Evolutionary conservation across 2,888 invertebrate species (phyloP), one percentile per base, ranked within the genome.

Genomic region (Macropis europaea): DNA sequence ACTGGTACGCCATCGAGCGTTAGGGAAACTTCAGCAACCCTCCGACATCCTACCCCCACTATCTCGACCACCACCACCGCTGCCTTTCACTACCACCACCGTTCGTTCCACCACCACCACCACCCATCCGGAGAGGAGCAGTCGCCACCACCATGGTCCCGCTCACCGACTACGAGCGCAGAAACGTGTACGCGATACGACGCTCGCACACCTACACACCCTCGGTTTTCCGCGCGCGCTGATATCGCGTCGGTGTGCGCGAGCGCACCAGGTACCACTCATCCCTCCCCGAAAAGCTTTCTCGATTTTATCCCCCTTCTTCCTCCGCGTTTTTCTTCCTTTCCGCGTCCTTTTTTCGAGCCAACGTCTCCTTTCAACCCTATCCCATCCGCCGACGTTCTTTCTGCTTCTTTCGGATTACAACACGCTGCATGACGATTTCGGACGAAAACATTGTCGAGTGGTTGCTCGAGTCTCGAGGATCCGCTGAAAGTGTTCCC

Each of bases 1-100:
- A 88, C 88, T 88, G 87, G 86, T 84, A 85, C 85, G 86, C 86
- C 87, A 87, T 88, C 88, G 87, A 86, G 87, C 87, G 88, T 85
- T 85, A 74, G 86, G 81, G 84, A 86, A 87, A 88, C 84, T 88
- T 87, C 74, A 76, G 85, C 85, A 84, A 84, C 80, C 81, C 84
- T 83, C 83, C 81, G 77, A 79, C 82, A 60, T 81, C 71, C 76
- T 73, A 63, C 79, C 76, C 77, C 80, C 81, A 73, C 77, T 47
- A 42, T 19, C 43, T 9, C 66, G 5, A 26, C 59, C 42, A 26
- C 73, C 60, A 66, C 70, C 70, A 59, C 62, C 67, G 36, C 60
- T 70, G 40, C 60, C 24, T 30, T 36, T 42, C 60, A 36, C 34
- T 34, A 60, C 71, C 70, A 63, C 57, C 73, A 30, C 40, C 52